These are phyloP conservation scores for Crenichthys baileyi DNA, from an alignment of 2,797 vertebrate genomes.

Conservation along the genomic window DNA sequence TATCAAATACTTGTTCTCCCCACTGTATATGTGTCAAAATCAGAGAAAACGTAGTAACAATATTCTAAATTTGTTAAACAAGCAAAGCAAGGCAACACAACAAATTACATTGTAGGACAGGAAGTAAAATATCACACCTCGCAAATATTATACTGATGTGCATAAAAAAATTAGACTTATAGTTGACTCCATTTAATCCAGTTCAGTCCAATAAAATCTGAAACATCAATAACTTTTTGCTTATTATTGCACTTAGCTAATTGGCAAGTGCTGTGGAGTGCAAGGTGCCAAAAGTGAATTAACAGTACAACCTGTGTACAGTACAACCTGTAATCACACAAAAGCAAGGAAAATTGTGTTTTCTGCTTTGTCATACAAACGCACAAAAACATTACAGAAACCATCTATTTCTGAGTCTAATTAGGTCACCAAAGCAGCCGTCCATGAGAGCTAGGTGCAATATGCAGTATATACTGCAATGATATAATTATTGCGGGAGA, in stretches of 20 bases:
- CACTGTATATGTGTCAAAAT: no score
- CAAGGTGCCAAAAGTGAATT: background rate
- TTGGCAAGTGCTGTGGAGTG: background rate
- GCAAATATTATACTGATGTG: background rate
- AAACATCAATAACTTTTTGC: background rate
- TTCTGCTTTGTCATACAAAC: background rate
- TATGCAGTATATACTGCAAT: background rate
- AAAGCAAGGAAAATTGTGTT: background rate
- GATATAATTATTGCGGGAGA: slow-evolving; percentile 4
- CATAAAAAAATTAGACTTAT: background rate
- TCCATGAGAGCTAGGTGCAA: background rate
- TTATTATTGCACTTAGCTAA: slow-evolving; percentile 5
- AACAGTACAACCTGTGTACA: background rate
- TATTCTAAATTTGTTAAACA: background rate
- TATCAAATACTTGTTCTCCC: no score
- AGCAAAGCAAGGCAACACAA: background rate
- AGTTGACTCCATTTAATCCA: background rate
- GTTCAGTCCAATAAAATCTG: background rate
- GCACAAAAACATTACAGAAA: background rate
- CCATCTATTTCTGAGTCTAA: background rate
- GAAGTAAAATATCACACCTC: background rate
- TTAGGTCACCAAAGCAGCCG: background rate
- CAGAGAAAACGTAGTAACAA: background rate
- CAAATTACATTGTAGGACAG: background rate
- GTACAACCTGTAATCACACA: background rate